Percentiles rank a stretch among this genome's conserved stretches.
phyloP scores from a whole-genome alignment of 2,888 invertebrate genomes.

The Zele albiditarsus region DNA sequence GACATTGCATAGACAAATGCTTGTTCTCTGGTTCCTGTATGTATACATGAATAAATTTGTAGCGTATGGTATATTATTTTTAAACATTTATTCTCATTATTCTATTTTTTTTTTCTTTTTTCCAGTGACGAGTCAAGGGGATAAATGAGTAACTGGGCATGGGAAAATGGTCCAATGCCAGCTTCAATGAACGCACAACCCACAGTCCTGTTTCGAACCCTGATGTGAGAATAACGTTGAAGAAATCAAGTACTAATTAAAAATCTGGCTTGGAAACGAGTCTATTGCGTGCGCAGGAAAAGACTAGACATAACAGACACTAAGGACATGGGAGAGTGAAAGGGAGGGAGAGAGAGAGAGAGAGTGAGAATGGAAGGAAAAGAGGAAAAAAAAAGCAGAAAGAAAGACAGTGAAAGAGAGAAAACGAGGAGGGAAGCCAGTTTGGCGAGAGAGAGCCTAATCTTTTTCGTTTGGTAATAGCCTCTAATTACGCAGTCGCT shows the following conservation, averaged over 20 bases:
- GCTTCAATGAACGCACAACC: too few species aligned
- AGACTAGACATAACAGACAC: slow-evolving; percentile 1
- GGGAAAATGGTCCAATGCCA: background rate
- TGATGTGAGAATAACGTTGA: background rate
- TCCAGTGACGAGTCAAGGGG: too few species aligned
- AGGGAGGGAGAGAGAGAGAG: background rate
- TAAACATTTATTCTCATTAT: too few species aligned
- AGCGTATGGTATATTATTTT: background rate
- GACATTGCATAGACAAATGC: slow-evolving; percentile 89
- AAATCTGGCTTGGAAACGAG: slow-evolving; percentile 27
- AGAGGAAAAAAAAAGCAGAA: slow-evolving; percentile 21
- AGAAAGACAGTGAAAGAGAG: slow-evolving; percentile 23
- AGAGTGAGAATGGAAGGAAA: background rate
- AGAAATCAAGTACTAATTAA: slow-evolving; percentile 31
- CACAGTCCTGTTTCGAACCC: background rate
- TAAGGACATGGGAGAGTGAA: background rate
- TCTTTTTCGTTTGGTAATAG: slow-evolving; percentile 55
- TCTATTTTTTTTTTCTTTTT: too few species aligned
- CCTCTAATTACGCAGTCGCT: slow-evolving; percentile 59
- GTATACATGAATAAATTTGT: slow-evolving; percentile 18
- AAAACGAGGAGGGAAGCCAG: slow-evolving; percentile 47
- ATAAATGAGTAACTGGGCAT: background rate
- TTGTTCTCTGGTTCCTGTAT: slow-evolving; percentile 87
- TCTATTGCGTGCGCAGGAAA: slow-evolving; percentile 3
- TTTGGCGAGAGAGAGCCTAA: slow-evolving; percentile 48